Evolutionary conservation across 2,888 invertebrate genomes (phyloP).

Genomic region (Physocephala rufipes): DNA sequence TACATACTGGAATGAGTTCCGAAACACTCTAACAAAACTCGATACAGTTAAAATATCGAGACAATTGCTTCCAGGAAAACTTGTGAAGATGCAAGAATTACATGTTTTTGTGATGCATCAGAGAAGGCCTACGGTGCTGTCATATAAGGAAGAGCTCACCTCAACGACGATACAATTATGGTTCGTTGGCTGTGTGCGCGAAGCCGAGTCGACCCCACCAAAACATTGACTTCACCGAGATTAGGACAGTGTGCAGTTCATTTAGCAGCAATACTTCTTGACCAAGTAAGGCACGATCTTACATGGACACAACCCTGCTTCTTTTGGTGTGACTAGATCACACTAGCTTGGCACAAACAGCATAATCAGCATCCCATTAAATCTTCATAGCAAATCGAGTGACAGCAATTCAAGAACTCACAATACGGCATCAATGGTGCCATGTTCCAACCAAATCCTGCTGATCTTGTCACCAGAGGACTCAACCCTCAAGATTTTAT

Average conservation of each 20-base stretch:
- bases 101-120: too few relatives aligned
- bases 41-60: too few relatives aligned
- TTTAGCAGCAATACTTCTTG: not conserved
- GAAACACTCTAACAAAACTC: too few relatives aligned
- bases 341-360: not conserved
- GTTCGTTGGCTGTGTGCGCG: not conserved
- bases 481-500: conserved; percentile 1
- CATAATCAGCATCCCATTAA: conserved; percentile 6
- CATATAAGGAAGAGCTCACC: too few relatives aligned
- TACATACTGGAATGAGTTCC: too few relatives aligned
- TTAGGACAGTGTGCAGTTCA: conserved; percentile 6
- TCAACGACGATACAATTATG: too few relatives aligned
- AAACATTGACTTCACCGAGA: not conserved
- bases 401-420: not conserved
- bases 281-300: not conserved
- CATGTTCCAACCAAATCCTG: conserved; percentile 16
- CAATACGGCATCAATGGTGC: not conserved
- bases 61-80: too few relatives aligned
- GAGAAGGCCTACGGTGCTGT: too few relatives aligned
- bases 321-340: not conserved
- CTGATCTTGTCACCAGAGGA: conserved; percentile 1
- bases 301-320: not conserved
- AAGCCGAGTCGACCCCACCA: not conserved
- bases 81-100: too few relatives aligned
- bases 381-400: not conserved